phyloP scores from a whole-genome alignment of 2,113 vertebrate species.

The Uria aalge region DNA sequence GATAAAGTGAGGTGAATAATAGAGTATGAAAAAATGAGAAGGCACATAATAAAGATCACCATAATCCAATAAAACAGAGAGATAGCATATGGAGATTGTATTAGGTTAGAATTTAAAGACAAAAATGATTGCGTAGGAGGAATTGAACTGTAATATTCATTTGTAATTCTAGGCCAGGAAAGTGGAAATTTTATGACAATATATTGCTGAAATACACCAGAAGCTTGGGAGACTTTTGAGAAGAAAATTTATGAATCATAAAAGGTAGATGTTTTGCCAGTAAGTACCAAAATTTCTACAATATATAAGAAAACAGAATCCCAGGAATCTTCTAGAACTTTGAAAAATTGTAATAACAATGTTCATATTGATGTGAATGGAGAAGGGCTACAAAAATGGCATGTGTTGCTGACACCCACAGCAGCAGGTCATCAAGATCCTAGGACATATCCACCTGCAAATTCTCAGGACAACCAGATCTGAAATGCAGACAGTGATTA shows the following conservation, averaged over 20 bases:
- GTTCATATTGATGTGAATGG: background rate
- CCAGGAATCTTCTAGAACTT: background rate
- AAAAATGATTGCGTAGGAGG: background rate
- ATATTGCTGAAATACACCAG: background rate
- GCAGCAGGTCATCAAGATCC: background rate
- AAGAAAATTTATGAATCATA: background rate
- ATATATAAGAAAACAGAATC: background rate
- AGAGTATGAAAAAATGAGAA: background rate
- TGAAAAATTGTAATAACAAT: background rate
- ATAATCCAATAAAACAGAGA: background rate
- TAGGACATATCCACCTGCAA: background rate
- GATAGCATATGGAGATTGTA: background rate
- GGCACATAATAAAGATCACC: background rate
- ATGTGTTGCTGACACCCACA: background rate
- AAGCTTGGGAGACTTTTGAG: background rate
- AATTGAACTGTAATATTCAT: background rate
- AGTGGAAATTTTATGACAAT: background rate
- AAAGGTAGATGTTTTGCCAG: background rate
- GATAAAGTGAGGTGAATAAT: background rate
- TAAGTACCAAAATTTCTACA: background rate
- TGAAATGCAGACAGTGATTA: background rate
- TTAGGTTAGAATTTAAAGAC: conserved; percentile 1
- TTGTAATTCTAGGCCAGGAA: background rate
- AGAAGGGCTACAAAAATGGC: background rate
- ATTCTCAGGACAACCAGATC: background rate